Evolutionary conservation across 2,797 vertebrate species (phyloP).

Genomic region (Phoebastria nigripes): DNA sequence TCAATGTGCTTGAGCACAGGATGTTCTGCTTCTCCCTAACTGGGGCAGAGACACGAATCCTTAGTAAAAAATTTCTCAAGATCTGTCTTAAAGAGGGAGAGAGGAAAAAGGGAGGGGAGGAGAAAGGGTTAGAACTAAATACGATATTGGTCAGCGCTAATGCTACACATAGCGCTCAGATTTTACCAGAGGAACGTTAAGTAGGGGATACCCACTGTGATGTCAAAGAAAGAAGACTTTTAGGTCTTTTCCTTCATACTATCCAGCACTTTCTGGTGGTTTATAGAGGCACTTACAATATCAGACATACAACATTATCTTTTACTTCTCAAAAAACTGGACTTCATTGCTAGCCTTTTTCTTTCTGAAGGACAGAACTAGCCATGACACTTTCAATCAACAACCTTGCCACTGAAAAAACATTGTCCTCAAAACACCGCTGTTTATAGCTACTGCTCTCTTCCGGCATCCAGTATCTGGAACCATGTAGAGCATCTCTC

Average conservation of each 20-base stretch:
- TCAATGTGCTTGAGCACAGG: background rate
- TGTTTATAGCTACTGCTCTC: background rate
- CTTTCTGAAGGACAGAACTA: background rate
- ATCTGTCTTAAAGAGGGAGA: background rate
- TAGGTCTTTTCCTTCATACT: background rate
- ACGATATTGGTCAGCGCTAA: background rate
- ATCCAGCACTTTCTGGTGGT: background rate
- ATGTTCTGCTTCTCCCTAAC: background rate
- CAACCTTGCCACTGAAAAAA: background rate
- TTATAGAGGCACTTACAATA: background rate
- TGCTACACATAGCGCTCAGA: background rate
- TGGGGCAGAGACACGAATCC: background rate
- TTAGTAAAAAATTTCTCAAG: background rate
- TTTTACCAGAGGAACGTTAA: background rate
- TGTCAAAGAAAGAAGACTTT: background rate
- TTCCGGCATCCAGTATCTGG: background rate
- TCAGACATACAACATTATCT: background rate
- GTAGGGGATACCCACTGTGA: background rate
- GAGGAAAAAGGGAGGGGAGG: background rate
- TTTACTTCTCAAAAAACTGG: background rate
- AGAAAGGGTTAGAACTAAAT: background rate
- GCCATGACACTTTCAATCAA: background rate
- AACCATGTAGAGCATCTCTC: background rate
- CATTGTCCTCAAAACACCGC: background rate
- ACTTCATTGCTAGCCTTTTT: background rate